phyloP scores from a whole-genome alignment of 2,113 vertebrate species.

The Pluvianellus socialis region DNA sequence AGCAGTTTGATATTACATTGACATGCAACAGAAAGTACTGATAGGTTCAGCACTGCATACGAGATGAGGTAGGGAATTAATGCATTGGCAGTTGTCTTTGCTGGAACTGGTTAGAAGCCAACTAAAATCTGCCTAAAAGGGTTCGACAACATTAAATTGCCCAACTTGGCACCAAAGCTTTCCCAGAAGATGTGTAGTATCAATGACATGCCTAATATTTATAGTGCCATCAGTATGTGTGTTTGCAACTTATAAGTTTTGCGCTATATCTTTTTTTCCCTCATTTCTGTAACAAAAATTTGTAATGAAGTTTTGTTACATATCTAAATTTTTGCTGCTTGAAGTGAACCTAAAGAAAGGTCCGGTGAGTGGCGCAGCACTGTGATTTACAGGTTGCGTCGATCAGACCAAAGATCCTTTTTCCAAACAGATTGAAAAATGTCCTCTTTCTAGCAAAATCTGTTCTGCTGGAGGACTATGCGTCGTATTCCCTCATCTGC shows the following conservation, averaged over 20 bases:
- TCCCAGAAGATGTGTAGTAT: constrained; percentile 71
- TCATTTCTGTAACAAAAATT: constrained; percentile 19
- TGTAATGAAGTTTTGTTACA: neutral
- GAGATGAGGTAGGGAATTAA: constrained; percentile 75
- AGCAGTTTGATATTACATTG: constrained; percentile 66
- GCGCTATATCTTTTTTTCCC: neutral
- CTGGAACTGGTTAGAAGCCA: constrained; percentile 76
- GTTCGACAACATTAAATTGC: constrained; percentile 73
- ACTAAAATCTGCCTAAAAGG: constrained; percentile 79
- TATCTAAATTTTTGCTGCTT: neutral
- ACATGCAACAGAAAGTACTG: constrained; percentile 65
- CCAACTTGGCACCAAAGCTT: constrained; percentile 71
- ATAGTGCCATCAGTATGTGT: constrained; percentile 67
- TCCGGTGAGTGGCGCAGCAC: neutral
- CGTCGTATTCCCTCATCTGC: neutral
- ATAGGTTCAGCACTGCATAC: constrained; percentile 68
- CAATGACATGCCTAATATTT: constrained; percentile 72
- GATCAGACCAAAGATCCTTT: neutral
- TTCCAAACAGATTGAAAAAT: neutral
- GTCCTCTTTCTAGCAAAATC: constrained; percentile 31
- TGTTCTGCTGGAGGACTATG: neutral
- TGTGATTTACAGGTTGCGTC: neutral
- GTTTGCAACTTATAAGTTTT: constrained; percentile 62
- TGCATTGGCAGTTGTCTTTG: constrained; percentile 71
- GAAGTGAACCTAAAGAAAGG: neutral